Conservation (phyloP, 2,797 vertebrate genomes). For the Coreius guichenoti region DNA sequence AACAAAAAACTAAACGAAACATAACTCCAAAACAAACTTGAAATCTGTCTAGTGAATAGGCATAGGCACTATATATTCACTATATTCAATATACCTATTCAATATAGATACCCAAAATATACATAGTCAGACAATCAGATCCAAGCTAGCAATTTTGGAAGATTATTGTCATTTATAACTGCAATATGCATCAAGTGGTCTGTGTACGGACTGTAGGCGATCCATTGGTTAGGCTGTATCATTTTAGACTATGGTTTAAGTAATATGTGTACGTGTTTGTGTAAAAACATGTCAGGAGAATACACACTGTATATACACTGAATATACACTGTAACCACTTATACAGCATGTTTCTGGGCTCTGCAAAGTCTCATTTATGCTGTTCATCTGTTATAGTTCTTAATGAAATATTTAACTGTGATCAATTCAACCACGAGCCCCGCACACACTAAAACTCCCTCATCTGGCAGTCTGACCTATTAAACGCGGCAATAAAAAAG, state of each 20-base stretch:
- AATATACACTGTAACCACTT: not conserved
- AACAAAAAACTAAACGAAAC: not conserved
- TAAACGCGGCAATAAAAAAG: constrained; percentile 53
- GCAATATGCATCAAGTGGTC: not conserved
- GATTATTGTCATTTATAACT: not conserved
- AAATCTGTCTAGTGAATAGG: not conserved
- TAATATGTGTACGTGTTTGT: not conserved
- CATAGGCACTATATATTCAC: too few species aligned
- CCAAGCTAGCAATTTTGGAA: not conserved
- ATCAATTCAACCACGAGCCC: constrained; percentile 56
- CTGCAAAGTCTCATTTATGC: not conserved
- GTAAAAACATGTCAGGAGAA: not conserved
- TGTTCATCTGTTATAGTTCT: constrained; percentile 24
- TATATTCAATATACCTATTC: too few species aligned
- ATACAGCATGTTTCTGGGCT: not conserved
- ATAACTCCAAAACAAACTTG: not conserved
- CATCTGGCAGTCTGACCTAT: constrained; percentile 54
- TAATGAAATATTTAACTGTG: constrained; percentile 49
- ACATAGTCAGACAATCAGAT: not conserved
- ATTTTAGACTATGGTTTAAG: not conserved
- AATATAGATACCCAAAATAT: too few species aligned
- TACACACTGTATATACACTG: too few species aligned
- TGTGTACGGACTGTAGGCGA: not conserved
- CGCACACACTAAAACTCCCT: constrained; percentile 9
- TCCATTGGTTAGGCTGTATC: not conserved